Base-by-base conservation (phyloP, 2,888 invertebrate species). In the Trissolcus japonicus region DNA sequence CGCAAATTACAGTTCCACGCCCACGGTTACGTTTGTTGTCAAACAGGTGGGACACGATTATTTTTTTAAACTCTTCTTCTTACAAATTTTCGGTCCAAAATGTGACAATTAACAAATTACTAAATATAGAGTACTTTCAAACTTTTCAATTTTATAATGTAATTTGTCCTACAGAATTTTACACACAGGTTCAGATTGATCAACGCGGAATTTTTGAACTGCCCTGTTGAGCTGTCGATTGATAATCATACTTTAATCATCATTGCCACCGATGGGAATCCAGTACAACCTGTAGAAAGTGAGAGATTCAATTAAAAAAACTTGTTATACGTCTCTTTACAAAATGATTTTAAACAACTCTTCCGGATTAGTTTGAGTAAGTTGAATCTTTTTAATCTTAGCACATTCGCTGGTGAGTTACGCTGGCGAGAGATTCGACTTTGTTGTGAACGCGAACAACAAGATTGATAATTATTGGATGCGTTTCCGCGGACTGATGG, bases 351-450 rank as follows among this genome's bases (percentile, higher is more conserved):
- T 29, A 21, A 25, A 43, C 11, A 35, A 11, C 35, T 25, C 4
- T 6, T 6, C 2, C 2, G 35, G 9, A 35, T 9, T 35, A 9
- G 35, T 35, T 35, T 2, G 14, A n/a, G 2, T 6, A 46, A 46
- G 16, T 46, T 16, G 43, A 43, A 43, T 43, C 11, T 43, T 43
- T 53, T 53, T 53, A 16, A 13, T 55, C 13, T 43, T 11, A 91
- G 94, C 92, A 48, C 91, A 91, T 43, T 92, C 93, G 0, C 85
- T 94, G 60, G 95, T 96, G 2, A 94, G 94, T 4, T 96, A 96
- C 86, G 96, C 97, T 0, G 97, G 97, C 0, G 97, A 97, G 88
- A 91, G 97, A 48, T 97, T 94, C 86, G 97, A 97, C 86, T 95
- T 97, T 82, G 90, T 97, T 0, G 80, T 97, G 14, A 91, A 93